phyloP scores from a whole-genome alignment of 1,140 invertebrate genomes.

The Tyrophagus putrescentiae region DNA sequence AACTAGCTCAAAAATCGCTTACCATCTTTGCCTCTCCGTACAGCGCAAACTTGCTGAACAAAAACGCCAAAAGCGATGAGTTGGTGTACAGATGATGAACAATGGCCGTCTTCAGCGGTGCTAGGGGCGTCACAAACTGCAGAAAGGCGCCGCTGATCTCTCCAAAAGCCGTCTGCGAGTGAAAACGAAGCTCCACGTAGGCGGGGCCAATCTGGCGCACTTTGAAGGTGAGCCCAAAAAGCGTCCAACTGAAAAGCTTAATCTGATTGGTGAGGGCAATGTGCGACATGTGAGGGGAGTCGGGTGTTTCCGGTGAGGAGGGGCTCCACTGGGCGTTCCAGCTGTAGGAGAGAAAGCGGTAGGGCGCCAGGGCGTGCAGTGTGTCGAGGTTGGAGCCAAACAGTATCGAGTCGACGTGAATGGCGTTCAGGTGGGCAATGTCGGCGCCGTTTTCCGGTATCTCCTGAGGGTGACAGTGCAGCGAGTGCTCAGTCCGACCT shows the following conservation, averaged over 20 bases:
- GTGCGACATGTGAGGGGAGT: constrained; percentile 7
- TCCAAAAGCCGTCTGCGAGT: constrained; percentile 45
- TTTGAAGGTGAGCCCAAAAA: constrained; percentile 3
- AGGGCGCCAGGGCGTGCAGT: no score
- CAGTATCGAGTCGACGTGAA: constrained; percentile 50
- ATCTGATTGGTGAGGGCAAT: background rate
- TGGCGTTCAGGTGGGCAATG: constrained; percentile 54
- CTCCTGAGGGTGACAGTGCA: constrained; percentile 42
- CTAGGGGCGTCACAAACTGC: constrained; percentile 63
- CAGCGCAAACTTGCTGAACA: constrained; percentile 51
- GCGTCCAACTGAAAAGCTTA: constrained; percentile 3
- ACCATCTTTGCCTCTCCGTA: constrained; percentile 59
- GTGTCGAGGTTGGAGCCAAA: constrained; percentile 39
- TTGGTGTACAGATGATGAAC: constrained; percentile 56
- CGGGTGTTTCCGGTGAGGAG: background rate
- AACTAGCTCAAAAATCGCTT: constrained; percentile 26
- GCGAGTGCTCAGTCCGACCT: constrained; percentile 52
- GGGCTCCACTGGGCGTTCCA: constrained; percentile 4
- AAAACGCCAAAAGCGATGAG: constrained; percentile 38
- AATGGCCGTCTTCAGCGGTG: constrained; percentile 58
- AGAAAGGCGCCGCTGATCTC: constrained; percentile 43
- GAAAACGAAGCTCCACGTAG: constrained; percentile 40
- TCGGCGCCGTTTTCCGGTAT: constrained; percentile 66
- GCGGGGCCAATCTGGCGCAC: constrained; percentile 38
- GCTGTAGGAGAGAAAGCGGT: background rate